Evolutionary conservation across 2,797 vertebrate genomes (phyloP).

Genomic region (Aselliscus stoliczkanus): DNA sequence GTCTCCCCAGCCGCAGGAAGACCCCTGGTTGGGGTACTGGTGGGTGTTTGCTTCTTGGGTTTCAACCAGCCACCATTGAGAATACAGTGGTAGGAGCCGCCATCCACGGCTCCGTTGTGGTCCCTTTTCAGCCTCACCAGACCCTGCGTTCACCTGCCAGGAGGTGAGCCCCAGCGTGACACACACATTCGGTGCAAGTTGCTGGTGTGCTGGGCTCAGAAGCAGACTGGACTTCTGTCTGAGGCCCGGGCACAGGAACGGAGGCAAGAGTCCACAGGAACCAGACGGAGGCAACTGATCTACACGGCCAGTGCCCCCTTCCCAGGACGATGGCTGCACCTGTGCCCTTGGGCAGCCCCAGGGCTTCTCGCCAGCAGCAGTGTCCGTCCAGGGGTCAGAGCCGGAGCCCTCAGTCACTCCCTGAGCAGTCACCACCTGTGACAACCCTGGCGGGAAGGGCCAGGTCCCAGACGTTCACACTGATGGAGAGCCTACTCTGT

Average conservation of each 20-base stretch:
- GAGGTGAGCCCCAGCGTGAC: no score
- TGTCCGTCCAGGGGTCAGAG: neutral
- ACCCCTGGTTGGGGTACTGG: no score
- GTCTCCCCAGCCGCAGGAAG: no score
- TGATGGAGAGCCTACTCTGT: neutral
- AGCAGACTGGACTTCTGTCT: neutral
- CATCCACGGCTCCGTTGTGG: no score
- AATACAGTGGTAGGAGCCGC: no score
- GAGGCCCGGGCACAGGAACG: neutral
- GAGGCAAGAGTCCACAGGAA: neutral
- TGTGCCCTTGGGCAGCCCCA: neutral
- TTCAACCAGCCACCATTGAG: no score
- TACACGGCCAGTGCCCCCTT: no score
- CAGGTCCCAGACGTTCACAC: no score
- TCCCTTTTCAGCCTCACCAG: no score
- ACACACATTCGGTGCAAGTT: no score
- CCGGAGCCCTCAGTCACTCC: neutral
- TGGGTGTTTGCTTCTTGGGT: no score
- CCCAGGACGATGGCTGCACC: rapidly evolving
- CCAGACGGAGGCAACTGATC: rapidly evolving
- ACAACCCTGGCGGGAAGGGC: neutral
- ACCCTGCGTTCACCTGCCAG: no score
- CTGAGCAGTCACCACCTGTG: neutral
- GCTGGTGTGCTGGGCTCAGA: neutral
- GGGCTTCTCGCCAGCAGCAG: neutral